Evolutionary conservation across 2,797 vertebrate species (phyloP).

Genomic region (Ctenosaura bakeri): DNA sequence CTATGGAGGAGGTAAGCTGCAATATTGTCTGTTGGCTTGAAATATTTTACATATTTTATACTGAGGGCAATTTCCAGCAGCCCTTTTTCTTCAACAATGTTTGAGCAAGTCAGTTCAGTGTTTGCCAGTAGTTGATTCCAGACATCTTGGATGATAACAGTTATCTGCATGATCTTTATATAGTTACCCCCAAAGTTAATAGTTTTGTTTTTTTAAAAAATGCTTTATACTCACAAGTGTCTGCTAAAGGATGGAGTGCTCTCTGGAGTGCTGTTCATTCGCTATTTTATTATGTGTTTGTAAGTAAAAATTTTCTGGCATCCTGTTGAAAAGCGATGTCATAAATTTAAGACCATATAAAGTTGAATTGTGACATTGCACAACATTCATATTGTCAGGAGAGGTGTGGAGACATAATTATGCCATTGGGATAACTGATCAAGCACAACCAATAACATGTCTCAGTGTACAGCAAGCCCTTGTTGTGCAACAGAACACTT

Average conservation of each 20-base stretch:
- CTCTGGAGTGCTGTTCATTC: background rate
- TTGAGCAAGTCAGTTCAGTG: background rate
- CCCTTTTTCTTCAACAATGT: background rate
- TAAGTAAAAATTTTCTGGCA: too few species aligned
- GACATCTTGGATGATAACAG: background rate
- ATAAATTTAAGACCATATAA: background rate
- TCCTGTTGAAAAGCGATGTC: too few species aligned
- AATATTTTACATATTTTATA: background rate
- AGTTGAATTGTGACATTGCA: too few species aligned
- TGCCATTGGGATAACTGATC: too few species aligned
- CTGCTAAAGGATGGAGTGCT: background rate
- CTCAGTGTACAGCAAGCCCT: too few species aligned
- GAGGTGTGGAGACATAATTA: too few species aligned
- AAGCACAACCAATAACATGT: too few species aligned
- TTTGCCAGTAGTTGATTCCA: background rate
- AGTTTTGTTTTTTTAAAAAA: too few species aligned
- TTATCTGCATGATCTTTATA: background rate
- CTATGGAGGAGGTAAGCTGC: slow-evolving; percentile 73
- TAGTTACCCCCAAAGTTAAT: background rate
- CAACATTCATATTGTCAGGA: too few species aligned
- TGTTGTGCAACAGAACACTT: too few species aligned
- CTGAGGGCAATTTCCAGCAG: background rate
- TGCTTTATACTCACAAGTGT: background rate
- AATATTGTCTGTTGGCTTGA: slow-evolving; percentile 10
- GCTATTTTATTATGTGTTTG: too few species aligned